Base-by-base conservation (phyloP, 2,113 vertebrate species). In the Columba livia region DNA sequence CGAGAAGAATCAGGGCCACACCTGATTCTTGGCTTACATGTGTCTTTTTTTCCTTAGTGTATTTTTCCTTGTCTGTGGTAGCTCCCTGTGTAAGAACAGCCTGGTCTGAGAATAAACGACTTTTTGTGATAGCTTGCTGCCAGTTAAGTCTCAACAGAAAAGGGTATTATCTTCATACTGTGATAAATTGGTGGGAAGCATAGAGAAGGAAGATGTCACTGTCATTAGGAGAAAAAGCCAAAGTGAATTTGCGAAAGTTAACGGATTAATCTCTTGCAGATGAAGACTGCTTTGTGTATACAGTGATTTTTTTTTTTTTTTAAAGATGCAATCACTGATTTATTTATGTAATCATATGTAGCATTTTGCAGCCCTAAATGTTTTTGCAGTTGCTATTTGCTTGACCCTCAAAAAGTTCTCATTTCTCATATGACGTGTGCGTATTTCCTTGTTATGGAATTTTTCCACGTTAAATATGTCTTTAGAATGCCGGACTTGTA, bases 1-100 rank as follows among this genome's bases (percentile, higher is more conserved):
- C 81, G 36, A 57, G 50, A 60, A 62, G n/a, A 57, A 77, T 34
- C 36, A 15, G 31, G 6, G 17, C 31, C 61, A 44, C 15, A 32
- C n/a, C 26, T 57, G 31, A 42, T 61, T 57, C 61, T 53, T 0
- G 0, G 61, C 38, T 92, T 24, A 36, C 11, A 24, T 0, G 1
- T 36, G 6, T 54, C 25, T 32, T 51, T 40, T 77, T 65, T 53
- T 34, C 47, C 16, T 60, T 40, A 15, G 19, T 20, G 1, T 40
- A 3, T 88, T 82, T 91, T 88, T 70, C n/a, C 64, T 23, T 71
- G 5, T 34, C 15, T 74, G 42, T 93, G 62, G 40, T 61, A 88
- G 85, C 53, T 67, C 23, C 25, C n/a, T 31, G 18, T 79, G 26
- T 82, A 56, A 62, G 48, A 75, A 48, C 50, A 54, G 25, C 36